phyloP scores from a whole-genome alignment of 2,113 vertebrate species.

The Siniperca chuatsi region DNA sequence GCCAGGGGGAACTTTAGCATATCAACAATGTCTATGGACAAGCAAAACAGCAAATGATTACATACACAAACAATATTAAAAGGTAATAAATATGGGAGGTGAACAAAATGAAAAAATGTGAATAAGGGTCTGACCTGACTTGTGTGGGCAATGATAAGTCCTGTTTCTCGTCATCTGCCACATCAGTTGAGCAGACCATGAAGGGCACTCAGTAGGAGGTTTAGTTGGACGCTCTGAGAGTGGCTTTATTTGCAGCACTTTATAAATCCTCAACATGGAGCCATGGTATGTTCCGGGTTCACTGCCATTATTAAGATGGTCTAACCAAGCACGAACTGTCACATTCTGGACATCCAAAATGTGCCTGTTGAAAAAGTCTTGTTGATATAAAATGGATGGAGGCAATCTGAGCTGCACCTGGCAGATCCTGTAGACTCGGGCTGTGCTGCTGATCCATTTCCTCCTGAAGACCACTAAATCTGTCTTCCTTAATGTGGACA shows the following conservation, averaged over 20 bases:
- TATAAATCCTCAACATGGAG: slow-evolving; percentile 83
- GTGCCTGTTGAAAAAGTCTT: slow-evolving; percentile 84
- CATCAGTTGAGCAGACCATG: slow-evolving; percentile 88
- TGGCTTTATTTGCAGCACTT: slow-evolving; percentile 82
- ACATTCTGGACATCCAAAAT: slow-evolving; percentile 84
- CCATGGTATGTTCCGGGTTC: slow-evolving; percentile 72
- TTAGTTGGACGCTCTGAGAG: slow-evolving; percentile 85
- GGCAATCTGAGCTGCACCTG: slow-evolving; percentile 87
- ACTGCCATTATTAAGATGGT: slow-evolving; percentile 68
- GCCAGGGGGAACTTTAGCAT: slow-evolving; percentile 89
- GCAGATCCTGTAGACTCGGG: slow-evolving; percentile 77
- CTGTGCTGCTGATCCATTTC: slow-evolving; percentile 86
- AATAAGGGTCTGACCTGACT: slow-evolving; percentile 86
- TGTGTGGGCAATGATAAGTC: slow-evolving; percentile 86
- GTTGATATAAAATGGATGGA: slow-evolving; percentile 87
- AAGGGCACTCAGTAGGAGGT: slow-evolving; percentile 86
- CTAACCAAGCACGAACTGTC: slow-evolving; percentile 88
- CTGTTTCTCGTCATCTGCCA: slow-evolving; percentile 85
- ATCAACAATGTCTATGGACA: slow-evolving; percentile 84
- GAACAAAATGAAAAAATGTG: neutral
- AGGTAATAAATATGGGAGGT: neutral
- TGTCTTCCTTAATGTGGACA: slow-evolving; percentile 85
- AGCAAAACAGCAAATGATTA: slow-evolving; percentile 5
- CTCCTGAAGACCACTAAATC: slow-evolving; percentile 88
- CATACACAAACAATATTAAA: neutral